Base-by-base conservation (phyloP, 2,888 invertebrate genomes). In the Strigamia transsilvanica region DNA sequence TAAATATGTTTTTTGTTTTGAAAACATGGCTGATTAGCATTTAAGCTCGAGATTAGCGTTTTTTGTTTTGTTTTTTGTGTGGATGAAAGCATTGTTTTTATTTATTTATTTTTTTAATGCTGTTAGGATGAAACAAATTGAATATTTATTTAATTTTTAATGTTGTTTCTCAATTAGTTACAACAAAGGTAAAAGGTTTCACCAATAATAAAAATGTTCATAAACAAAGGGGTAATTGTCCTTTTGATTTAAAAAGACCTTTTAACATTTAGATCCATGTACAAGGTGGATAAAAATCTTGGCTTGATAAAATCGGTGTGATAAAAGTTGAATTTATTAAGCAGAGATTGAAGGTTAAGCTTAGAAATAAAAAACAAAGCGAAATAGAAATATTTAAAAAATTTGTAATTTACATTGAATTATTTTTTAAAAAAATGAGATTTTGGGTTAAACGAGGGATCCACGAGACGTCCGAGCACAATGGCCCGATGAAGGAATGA, bases 401-500 rank as follows among this genome's bases (percentile, higher is more conserved):
- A n/a, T n/a, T n/a, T 42, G 41, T 9, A 41, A 6, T 41, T 41
- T 41, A 9, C 6, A 41, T 42, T 42, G 2, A 42, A 42, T 42
- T 42, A 27, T 10, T 3, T 42, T 42, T 42, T 42, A n/a, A n/a
- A n/a, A 27, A 27, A 27, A 27, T 27, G 27, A 27, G 27, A 27
- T 27, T 27, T 27, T 3, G 27, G 27, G 27, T 27, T 42, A 42
- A 42, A 42, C 42, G 42, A 42, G 42, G 42, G 21, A 61, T 61
- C 61, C 61, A 2, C n/a, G 61, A 61, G 18, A 61, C 61, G 61
- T 61, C 10, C 21, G 18, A 61, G 61, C 61, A 61, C 61, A 61
- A 61, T 61, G 61, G 61, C 61, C 61, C 21, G 61, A 61, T n/a
- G 61, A 61, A 61, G 61, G 61, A 61, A 61, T 61, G 61, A 61